Conservation (phyloP, 2,113 vertebrate genomes). For the Psettodes erumei region DNA sequence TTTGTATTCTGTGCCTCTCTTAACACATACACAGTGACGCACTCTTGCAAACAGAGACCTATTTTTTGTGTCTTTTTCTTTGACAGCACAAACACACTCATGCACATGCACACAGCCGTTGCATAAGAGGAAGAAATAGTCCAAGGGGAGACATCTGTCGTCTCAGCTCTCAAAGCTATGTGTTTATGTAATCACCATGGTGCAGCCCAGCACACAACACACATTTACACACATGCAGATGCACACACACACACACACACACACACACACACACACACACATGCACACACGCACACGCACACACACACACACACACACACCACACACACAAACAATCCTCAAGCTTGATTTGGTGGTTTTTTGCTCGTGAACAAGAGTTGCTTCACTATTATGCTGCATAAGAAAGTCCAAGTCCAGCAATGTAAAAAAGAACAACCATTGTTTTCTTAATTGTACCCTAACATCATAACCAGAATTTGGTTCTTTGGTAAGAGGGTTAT, state of each 20-base stretch:
- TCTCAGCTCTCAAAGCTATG: constrained; percentile 53
- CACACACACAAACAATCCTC: background rate
- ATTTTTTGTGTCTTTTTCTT: constrained; percentile 38
- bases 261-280: constrained; percentile 13
- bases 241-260: constrained; percentile 11
- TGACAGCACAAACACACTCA: constrained; percentile 9
- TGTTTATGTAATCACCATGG: constrained; percentile 76
- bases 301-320: constrained; percentile 15
- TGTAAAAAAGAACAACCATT: background rate
- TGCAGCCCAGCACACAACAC: constrained; percentile 31
- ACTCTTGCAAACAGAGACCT: constrained; percentile 27
- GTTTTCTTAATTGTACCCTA: background rate
- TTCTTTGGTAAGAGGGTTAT: background rate
- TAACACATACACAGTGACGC: constrained; percentile 23
- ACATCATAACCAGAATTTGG: background rate
- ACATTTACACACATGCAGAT: no score
- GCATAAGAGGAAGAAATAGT: constrained; percentile 73
- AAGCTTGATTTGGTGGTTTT: constrained; percentile 33
- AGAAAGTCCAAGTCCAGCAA: background rate
- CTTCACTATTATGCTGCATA: constrained; percentile 1
- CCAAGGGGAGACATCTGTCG: constrained; percentile 68
- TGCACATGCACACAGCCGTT: constrained; percentile 45
- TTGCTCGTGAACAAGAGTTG: constrained; percentile 11
- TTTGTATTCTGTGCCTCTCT: background rate
- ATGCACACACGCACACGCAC: constrained; percentile 4